Percentiles rank a stretch among this genome's conserved stretches.
Conservation (phyloP, 2,888 invertebrate genomes). For the Tetanocera ferruginea region DNA sequence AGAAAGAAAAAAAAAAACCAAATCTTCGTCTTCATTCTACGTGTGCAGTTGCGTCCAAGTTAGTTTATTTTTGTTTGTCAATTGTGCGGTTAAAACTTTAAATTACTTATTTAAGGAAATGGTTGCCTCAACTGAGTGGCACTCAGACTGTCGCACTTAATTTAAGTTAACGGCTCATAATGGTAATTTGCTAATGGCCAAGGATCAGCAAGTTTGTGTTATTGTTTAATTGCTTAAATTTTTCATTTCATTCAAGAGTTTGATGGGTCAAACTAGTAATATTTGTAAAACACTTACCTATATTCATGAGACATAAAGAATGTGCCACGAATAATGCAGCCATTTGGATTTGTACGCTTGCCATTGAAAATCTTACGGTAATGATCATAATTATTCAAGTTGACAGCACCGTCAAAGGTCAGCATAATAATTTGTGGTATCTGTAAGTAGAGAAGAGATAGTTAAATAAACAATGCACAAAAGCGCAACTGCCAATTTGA, state of each 20-base stretch:
- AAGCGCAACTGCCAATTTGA: not conserved
- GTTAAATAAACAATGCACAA: not conserved
- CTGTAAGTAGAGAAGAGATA: conserved; percentile 71
- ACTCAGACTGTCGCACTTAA: not conserved
- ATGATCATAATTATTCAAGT: conserved; percentile 90
- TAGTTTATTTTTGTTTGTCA: not conserved
- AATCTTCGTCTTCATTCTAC: not conserved
- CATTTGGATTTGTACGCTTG: conserved; percentile 88
- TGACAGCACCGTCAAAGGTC: conserved; percentile 94
- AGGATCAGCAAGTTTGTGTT: too few species aligned
- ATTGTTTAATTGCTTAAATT: not conserved
- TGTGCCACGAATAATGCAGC: conserved; percentile 89
- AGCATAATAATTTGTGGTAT: conserved; percentile 93
- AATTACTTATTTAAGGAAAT: conserved; percentile 29
- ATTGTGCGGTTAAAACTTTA: conserved; percentile 30
- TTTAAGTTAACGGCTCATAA: not conserved
- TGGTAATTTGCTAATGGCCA: not conserved
- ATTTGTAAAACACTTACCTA: conserved; percentile 70
- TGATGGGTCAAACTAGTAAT: not conserved
- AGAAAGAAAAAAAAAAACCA: not conserved
- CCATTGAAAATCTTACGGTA: conserved; percentile 88
- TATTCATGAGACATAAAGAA: conserved; percentile 94
- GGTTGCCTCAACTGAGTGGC: not conserved
- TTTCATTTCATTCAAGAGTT: not conserved
- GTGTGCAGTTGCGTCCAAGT: not conserved